These are phyloP conservation scores for Heterocephalus glaber DNA, from an alignment of 2,113 vertebrate species.

Conservation along the genomic window DNA sequence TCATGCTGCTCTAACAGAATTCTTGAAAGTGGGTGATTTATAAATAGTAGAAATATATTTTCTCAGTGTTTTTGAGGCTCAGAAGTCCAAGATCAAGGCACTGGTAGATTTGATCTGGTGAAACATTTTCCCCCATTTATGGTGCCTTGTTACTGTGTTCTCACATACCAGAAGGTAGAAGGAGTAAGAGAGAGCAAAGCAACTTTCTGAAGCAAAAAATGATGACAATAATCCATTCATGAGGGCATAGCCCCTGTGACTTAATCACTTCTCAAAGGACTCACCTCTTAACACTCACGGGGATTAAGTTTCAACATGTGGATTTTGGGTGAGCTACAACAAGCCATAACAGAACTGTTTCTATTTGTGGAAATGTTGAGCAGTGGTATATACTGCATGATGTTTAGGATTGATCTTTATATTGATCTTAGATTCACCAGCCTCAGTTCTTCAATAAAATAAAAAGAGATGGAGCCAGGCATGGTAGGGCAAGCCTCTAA, in stretches of 20 bases:
- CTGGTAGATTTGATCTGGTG: neutral
- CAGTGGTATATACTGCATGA: neutral
- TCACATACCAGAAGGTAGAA: neutral
- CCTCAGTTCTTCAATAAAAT: conserved; percentile 36
- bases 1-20: neutral
- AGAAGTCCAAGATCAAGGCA: neutral
- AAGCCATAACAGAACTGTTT: neutral
- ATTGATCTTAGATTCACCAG: neutral
- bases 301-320: neutral
- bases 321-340: neutral
- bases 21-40: neutral
- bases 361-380: conserved; percentile 8
- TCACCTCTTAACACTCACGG: neutral
- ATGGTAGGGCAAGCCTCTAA: neutral
- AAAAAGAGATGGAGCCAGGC: neutral
- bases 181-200: neutral
- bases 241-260: neutral
- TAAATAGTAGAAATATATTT: neutral
- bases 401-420: neutral
- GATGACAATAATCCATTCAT: neutral
- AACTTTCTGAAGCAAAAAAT: neutral
- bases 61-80: neutral
- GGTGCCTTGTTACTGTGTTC: neutral
- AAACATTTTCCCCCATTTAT: neutral
- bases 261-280: neutral